Conservation (phyloP, 2,888 invertebrate species). For the Eueremaeus valkanovi region DNA sequence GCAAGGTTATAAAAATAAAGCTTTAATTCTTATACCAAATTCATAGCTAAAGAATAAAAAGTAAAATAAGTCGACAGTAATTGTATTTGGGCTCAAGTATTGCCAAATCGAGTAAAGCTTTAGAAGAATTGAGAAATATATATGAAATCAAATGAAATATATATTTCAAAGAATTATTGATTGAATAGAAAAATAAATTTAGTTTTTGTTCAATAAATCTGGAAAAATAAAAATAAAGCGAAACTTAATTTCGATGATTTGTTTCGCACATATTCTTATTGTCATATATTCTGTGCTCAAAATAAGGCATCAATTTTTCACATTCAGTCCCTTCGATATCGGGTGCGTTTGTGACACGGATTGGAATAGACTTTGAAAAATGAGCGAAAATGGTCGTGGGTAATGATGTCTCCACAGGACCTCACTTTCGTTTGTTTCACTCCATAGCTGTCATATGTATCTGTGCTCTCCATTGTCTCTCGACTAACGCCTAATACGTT, state of each 20-base stretch:
- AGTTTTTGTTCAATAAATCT: too few species aligned
- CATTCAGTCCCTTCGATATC: neutral
- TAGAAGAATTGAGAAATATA: too few species aligned
- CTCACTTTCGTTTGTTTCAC: neutral
- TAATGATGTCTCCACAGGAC: conserved; percentile 31
- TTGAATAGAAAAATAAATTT: too few species aligned
- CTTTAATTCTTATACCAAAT: too few species aligned
- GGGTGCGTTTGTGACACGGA: neutral
- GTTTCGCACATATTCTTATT: neutral
- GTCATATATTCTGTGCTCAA: neutral
- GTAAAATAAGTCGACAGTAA: too few species aligned
- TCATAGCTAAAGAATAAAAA: too few species aligned
- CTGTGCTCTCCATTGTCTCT: neutral
- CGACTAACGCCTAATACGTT: neutral
- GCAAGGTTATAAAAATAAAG: too few species aligned
- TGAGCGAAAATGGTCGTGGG: neutral
- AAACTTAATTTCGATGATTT: neutral
- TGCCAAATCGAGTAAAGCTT: too few species aligned
- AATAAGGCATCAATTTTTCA: neutral
- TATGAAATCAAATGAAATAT: too few species aligned
- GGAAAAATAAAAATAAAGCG: neutral
- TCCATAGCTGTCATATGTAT: neutral
- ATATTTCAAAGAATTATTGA: too few species aligned
- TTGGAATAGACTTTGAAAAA: conserved; percentile 33
- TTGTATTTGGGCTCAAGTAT: too few species aligned